A percentile compares a stretch with the other conserved stretches of the same genome.
phyloP scores from a whole-genome alignment of 2,797 vertebrate genomes.

The Cottoperca gobio region DNA sequence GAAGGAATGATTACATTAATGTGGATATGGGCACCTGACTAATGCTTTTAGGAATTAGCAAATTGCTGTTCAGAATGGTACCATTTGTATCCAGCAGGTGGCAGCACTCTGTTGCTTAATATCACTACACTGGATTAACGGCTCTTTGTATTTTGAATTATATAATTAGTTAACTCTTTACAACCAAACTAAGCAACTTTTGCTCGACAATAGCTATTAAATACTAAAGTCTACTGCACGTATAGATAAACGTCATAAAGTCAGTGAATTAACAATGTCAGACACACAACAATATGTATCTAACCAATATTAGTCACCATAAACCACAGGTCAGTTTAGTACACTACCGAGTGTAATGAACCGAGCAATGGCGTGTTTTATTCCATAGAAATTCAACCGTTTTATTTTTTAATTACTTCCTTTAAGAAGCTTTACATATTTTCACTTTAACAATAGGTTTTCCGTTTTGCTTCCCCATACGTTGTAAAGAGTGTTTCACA shows the following conservation, averaged over 20 bases:
- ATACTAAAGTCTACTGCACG: not conserved
- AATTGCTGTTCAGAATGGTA: slow-evolving; percentile 30
- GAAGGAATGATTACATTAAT: not conserved
- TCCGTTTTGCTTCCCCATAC: not conserved
- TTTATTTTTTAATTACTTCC: not conserved
- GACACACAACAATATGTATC: not conserved
- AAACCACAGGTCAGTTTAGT: not conserved
- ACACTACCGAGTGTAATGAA: not conserved
- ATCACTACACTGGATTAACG: not conserved
- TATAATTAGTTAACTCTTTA: not conserved
- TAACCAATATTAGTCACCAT: not conserved
- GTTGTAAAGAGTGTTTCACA: not conserved
- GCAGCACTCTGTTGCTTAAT: slow-evolving; percentile 38
- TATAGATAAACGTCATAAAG: not conserved
- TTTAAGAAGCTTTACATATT: not conserved
- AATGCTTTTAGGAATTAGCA: not conserved
- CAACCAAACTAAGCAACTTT: not conserved
- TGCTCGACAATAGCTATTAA: not conserved
- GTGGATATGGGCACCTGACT: not conserved
- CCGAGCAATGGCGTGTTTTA: not conserved
- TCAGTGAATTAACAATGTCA: not conserved
- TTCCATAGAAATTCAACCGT: not conserved
- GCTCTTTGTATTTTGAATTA: not conserved
- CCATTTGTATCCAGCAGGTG: slow-evolving; percentile 62
- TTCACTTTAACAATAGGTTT: not conserved